Percentiles rank a stretch among this genome's conserved stretches.
Evolutionary conservation across 2,888 invertebrate species (phyloP).

Genomic region (Apodemia hepburni): DNA sequence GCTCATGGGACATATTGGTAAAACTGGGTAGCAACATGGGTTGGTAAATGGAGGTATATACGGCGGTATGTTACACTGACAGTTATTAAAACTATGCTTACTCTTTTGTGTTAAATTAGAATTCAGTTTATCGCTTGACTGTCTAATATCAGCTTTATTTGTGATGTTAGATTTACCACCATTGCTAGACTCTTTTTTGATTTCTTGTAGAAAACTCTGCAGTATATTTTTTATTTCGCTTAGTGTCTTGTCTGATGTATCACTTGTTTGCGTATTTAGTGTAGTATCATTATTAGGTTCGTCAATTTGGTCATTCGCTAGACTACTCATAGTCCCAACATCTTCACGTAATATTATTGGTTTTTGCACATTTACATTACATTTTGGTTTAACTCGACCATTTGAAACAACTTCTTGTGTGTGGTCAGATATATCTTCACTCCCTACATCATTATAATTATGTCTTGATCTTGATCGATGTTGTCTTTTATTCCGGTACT

Average conservation of each 20-base stretch:
- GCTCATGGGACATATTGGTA: constrained; percentile 59
- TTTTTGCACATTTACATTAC: constrained; percentile 27
- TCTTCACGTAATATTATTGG: constrained; percentile 35
- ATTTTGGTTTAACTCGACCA: constrained; percentile 10
- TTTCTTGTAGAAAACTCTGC: constrained; percentile 61
- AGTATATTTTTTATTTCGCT: constrained; percentile 67
- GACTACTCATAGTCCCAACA: constrained; percentile 37
- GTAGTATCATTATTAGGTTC: constrained; percentile 37
- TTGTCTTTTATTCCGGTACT: constrained; percentile 25
- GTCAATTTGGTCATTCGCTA: constrained; percentile 38
- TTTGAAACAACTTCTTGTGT: constrained; percentile 16
- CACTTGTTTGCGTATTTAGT: constrained; percentile 45
- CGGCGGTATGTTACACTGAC: constrained; percentile 38
- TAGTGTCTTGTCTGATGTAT: constrained; percentile 64
- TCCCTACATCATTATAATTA: constrained; percentile 13
- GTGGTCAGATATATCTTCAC: constrained; percentile 23
- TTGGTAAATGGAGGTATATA: constrained; percentile 47
- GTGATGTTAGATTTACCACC: constrained; percentile 43
- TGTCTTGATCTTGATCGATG: constrained; percentile 6
- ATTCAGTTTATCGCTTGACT: constrained; percentile 33
- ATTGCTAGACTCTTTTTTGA: constrained; percentile 57
- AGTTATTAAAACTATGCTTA: constrained; percentile 42
- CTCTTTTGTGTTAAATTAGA: constrained; percentile 37
- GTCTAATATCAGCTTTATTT: constrained; percentile 29
- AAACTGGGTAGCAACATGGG: constrained; percentile 58